Conservation (phyloP, 2,113 vertebrate genomes). For the Sialia sialis region DNA sequence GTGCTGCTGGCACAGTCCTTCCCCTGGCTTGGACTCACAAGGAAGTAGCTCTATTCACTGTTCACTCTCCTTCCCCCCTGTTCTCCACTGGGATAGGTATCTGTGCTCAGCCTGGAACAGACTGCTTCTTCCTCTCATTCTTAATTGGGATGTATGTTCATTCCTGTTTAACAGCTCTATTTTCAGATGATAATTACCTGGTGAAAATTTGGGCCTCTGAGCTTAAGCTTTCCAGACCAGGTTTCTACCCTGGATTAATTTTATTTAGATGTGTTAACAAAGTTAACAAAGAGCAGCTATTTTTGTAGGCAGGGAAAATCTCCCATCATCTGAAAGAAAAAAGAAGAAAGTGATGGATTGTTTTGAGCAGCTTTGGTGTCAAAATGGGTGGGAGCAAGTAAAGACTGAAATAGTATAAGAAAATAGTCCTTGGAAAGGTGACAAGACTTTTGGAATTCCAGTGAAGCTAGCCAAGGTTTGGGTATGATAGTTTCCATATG, state of each 20-base stretch:
- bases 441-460: not conserved
- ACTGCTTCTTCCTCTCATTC: not conserved
- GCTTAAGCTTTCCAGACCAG: not conserved
- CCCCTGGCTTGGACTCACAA: not conserved
- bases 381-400: not conserved
- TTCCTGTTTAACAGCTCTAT: not conserved
- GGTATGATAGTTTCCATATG: slow-evolving; percentile 39
- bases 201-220: not conserved
- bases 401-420: slow-evolving; percentile 21
- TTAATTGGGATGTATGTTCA: not conserved
- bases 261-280: not conserved
- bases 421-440: slow-evolving; percentile 11
- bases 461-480: slow-evolving; percentile 11
- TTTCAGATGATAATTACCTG: not conserved
- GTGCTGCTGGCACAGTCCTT: not conserved
- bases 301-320: not conserved
- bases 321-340: not conserved
- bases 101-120: not conserved
- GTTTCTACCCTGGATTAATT: not conserved
- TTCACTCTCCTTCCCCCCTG: not conserved
- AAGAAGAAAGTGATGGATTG: not conserved
- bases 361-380: not conserved
- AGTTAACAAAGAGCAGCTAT: not conserved
- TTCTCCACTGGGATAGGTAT: not conserved
- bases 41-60: not conserved